Evolutionary conservation across 2,888 invertebrate genomes (phyloP).

Genomic region (Mongoloraphidia duomilia): DNA sequence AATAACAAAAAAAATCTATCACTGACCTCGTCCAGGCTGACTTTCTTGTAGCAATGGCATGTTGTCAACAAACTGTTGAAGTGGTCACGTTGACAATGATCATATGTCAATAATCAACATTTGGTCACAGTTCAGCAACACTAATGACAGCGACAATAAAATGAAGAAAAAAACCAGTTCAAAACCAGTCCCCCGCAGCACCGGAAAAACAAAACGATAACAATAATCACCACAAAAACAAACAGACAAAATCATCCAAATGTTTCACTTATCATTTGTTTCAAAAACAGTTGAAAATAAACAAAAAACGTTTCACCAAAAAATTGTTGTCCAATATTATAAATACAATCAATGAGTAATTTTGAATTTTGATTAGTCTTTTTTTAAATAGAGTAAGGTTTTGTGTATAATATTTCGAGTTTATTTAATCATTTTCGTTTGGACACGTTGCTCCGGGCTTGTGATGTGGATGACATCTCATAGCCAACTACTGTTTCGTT

Average conservation of each 20-base stretch:
- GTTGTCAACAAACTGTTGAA: constrained; percentile 2
- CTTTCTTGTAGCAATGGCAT: constrained; percentile 30
- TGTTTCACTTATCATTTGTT: background rate
- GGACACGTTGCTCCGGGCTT: constrained; percentile 1
- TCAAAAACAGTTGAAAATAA: background rate
- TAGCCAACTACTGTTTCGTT: constrained; percentile 3
- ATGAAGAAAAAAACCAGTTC: no score
- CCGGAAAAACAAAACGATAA: no score
- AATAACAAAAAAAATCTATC: background rate
- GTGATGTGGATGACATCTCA: constrained; percentile 5
- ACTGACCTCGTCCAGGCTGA: constrained; percentile 28
- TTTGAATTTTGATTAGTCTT: background rate
- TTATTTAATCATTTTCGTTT: background rate
- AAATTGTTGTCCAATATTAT: no score
- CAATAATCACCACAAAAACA: no score
- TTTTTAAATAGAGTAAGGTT: no score
- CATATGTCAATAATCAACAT: background rate
- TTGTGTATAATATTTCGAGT: background rate
- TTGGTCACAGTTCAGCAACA: background rate
- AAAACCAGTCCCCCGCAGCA: no score
- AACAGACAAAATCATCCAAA: no score
- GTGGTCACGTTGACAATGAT: background rate
- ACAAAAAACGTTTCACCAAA: no score
- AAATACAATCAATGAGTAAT: background rate
- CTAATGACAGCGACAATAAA: no score